Evolutionary conservation across 2,888 invertebrate genomes (phyloP).

Genomic region (Xylota sylvarum): DNA sequence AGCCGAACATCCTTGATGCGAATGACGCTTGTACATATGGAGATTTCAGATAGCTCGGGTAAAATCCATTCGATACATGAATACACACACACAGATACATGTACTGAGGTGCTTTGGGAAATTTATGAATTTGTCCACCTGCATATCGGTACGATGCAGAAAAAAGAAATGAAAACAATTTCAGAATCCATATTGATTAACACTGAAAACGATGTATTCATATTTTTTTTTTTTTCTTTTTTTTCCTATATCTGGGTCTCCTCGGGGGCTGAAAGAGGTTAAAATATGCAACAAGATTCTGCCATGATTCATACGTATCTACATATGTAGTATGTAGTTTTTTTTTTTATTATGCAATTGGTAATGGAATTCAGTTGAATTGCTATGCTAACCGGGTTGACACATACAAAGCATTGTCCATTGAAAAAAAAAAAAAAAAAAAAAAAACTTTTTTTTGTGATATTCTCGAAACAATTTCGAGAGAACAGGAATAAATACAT

Average conservation of each 20-base stretch:
- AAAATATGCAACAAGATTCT: neutral
- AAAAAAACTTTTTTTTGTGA: neutral
- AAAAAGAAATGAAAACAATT: constrained; percentile 54
- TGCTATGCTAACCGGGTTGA: constrained; percentile 19
- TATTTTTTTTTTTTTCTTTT: no score
- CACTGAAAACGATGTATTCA: constrained; percentile 33
- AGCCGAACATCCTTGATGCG: constrained; percentile 25
- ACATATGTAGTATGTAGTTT: neutral
- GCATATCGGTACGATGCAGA: constrained; percentile 24
- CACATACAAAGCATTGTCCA: constrained; percentile 13
- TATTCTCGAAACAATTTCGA: neutral
- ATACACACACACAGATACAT: neutral
- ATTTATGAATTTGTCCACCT: constrained; percentile 66
- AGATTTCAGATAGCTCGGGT: constrained; percentile 31
- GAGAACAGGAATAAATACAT: neutral
- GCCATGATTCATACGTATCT: no score
- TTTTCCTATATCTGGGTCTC: constrained; percentile 1
- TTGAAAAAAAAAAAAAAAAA: neutral
- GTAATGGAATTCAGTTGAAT: constrained; percentile 27
- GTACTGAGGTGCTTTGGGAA: constrained; percentile 59
- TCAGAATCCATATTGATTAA: constrained; percentile 66
- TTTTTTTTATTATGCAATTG: no score
- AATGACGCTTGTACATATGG: constrained; percentile 5
- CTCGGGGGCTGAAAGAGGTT: constrained; percentile 28
- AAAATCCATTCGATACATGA: constrained; percentile 29